Conservation (phyloP, 2,113 vertebrate genomes). For the Stigmatopora nigra region DNA sequence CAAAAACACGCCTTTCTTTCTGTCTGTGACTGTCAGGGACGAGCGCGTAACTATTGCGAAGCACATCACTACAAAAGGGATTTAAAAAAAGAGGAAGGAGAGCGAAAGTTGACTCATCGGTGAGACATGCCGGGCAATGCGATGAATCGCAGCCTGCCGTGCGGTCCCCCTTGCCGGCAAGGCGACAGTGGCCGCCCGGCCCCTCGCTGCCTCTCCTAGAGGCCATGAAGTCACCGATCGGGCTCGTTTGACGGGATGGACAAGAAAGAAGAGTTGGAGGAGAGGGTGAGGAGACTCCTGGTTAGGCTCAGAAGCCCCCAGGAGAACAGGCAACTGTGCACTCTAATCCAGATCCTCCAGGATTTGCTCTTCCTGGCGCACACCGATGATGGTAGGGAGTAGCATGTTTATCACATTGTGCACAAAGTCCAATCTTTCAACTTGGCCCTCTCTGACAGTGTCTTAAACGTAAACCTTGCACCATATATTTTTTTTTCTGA, state of each 20-base stretch:
- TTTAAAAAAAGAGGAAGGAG: slow-evolving; percentile 27
- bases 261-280: slow-evolving; percentile 66
- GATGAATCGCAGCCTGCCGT: not conserved
- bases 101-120: not conserved
- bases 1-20: slow-evolving; percentile 34
- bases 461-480: too few relatives aligned
- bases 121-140: not conserved
- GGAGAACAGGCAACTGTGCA: slow-evolving; percentile 75
- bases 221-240: not conserved
- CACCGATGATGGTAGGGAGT: slow-evolving; percentile 72
- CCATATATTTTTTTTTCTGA: too few relatives aligned
- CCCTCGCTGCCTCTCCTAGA: not conserved
- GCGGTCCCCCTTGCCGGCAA: not conserved
- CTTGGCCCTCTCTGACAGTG: not conserved
- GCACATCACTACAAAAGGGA: not conserved
- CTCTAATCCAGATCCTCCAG: slow-evolving; percentile 81
- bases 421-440: not conserved
- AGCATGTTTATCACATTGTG: not conserved
- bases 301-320: slow-evolving; percentile 80
- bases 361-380: slow-evolving; percentile 79
- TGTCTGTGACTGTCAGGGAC: not conserved
- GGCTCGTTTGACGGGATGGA: slow-evolving; percentile 40
- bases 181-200: not conserved
- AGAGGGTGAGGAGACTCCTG: slow-evolving; percentile 77
- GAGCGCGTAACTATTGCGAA: not conserved